Evolutionary conservation across 2,888 invertebrate species (phyloP).

Genomic region (Endotricha flammealis): DNA sequence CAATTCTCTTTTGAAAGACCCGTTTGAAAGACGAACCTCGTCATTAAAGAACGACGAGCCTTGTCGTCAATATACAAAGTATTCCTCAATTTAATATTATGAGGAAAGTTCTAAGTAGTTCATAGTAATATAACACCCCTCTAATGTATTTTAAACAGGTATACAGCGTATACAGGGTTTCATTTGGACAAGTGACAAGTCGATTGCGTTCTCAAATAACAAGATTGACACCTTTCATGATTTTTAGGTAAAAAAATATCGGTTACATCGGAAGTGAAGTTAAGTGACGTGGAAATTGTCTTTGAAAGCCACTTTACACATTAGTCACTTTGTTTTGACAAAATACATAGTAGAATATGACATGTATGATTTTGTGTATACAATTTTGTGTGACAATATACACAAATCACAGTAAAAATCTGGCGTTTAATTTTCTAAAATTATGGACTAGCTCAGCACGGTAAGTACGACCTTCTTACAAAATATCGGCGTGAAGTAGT

Average conservation of each 20-base stretch:
- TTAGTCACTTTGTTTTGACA: not conserved
- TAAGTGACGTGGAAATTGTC: conserved; percentile 72
- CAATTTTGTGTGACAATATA: too few relatives aligned
- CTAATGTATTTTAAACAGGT: conserved; percentile 12
- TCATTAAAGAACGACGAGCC: too few relatives aligned
- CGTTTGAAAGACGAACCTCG: too few relatives aligned
- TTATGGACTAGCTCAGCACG: too few relatives aligned
- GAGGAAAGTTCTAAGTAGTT: conserved; percentile 7
- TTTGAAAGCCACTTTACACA: conserved; percentile 31
- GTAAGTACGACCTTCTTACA: too few relatives aligned
- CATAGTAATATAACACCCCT: conserved; percentile 18
- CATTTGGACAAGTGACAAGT: conserved; percentile 33
- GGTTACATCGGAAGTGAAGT: conserved; percentile 68
- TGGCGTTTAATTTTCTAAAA: too few relatives aligned
- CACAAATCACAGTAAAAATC: too few relatives aligned
- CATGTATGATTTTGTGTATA: too few relatives aligned
- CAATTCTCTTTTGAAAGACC: too few relatives aligned
- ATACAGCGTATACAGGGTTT: conserved; percentile 41
- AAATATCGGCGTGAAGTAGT: too few relatives aligned
- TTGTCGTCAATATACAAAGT: not conserved
- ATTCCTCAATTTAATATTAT: conserved; percentile 3
- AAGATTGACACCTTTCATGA: conserved; percentile 50
- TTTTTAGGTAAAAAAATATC: conserved; percentile 66
- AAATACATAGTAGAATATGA: not conserved
- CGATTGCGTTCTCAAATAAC: conserved; percentile 41